Base-by-base conservation (phyloP, 2,113 vertebrate species). In the Larimichthys polyactis region DNA sequence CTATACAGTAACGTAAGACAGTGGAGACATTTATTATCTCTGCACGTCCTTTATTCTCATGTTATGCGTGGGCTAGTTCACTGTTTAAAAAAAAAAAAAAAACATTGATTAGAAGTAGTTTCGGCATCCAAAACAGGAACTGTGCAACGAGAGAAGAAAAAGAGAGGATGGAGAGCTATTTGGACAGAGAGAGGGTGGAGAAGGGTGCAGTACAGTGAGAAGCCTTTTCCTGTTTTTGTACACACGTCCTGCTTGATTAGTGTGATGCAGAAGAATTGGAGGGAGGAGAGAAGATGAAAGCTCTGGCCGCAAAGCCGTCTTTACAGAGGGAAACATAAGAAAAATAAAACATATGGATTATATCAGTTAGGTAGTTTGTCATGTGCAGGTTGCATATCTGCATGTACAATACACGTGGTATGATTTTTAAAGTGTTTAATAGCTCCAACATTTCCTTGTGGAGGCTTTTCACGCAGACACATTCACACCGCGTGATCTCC, bases 171-270 rank as follows among this genome's bases (percentile, higher is more conserved):
- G 76, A 81, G 84, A 70, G 59, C 62, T 32, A 20, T 72, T 51
- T 78, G 46, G 75, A 84, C 74, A 76, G 72, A 87, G 62, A 79
- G 43, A 69, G 81, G 76, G 79, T 60, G 86, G 66, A 69, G 52
- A 74, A 67, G 11, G 62, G 55, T 73, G 27, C 74, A 79, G 80
- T 79, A 71, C 40, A 48, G 79, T 55, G 58, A 81, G 82, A 58
- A 64, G 75, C 59, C 75, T 81, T 88, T 92, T 94, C 92, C 93
- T 94, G 92, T 94, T 90, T 92, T 93, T 89, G 88, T 92, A 79
- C 83, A 79, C 58, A 36, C 11, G 83, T 92, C 86, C 82, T 79
- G 46, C 78, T 83, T 89, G 88, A 90, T 94, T 92, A 89, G 82
- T 32, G 66, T 72, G 90, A 87, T 87, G 81, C 73, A 51, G 60